These are phyloP conservation scores for Monopis laevigella DNA, from an alignment of 2,888 invertebrate species.

Conservation along the genomic window DNA sequence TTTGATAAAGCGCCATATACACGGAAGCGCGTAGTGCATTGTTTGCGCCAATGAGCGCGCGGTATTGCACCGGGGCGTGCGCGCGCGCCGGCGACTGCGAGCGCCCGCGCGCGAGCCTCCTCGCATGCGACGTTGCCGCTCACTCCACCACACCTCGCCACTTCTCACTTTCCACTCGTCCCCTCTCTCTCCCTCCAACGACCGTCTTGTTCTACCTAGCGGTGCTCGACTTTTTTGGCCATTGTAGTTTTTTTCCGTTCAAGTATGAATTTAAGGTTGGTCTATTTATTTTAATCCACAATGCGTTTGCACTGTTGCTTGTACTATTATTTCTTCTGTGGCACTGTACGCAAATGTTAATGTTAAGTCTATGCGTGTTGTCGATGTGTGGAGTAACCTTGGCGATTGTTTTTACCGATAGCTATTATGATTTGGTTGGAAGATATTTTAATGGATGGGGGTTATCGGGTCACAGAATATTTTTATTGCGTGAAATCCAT, in stretches of 20 bases:
- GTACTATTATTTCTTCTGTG: too few species aligned
- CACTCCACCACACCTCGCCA: constrained; percentile 47
- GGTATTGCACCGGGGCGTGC: constrained; percentile 20
- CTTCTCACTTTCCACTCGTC: constrained; percentile 54
- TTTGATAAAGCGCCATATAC: too few species aligned
- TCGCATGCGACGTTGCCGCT: constrained; percentile 49
- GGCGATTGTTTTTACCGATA: too few species aligned
- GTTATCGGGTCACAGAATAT: too few species aligned
- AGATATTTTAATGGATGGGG: too few species aligned
- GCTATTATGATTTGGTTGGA: too few species aligned
- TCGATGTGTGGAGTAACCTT: too few species aligned
- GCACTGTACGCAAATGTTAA: too few species aligned
- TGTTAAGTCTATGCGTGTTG: too few species aligned
- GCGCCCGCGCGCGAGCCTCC: constrained; percentile 33
- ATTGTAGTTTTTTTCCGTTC: constrained; percentile 54
- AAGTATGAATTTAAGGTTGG: constrained; percentile 36
- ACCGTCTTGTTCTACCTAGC: constrained; percentile 49
- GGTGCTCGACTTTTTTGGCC: constrained; percentile 64
- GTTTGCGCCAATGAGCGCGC: constrained; percentile 1
- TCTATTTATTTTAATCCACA: too few species aligned
- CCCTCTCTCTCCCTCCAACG: constrained; percentile 31
- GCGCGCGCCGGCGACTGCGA: constrained; percentile 60
- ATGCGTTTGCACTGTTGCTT: background rate
- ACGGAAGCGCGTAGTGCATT: too few species aligned
- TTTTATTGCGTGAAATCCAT: too few species aligned